These are phyloP conservation scores for Nothobranchius kuhntae DNA, from an alignment of 2,113 vertebrate genomes.

Conservation along the genomic window DNA sequence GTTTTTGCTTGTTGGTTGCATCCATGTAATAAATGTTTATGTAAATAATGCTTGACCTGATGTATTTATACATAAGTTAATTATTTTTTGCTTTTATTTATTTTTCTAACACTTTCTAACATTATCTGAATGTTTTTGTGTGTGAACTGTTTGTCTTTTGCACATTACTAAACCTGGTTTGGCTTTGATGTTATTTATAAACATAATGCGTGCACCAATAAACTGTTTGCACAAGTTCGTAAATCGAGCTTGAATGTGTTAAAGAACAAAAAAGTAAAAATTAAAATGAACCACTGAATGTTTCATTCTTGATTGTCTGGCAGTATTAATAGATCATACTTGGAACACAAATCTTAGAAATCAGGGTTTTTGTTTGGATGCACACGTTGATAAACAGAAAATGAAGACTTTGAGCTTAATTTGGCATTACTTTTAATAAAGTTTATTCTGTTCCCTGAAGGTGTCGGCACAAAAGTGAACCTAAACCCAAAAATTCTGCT, in stretches of 20 bases:
- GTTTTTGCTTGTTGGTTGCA: neutral
- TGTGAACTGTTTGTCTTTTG: neutral
- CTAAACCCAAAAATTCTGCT: neutral
- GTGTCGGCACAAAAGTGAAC: no score
- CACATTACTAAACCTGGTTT: neutral
- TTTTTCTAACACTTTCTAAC: constrained; percentile 26
- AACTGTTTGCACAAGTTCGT: constrained; percentile 1
- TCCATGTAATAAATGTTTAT: neutral
- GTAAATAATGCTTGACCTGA: neutral
- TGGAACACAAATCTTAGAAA: neutral
- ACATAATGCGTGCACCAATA: neutral
- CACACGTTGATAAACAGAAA: neutral
- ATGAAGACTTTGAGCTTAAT: neutral
- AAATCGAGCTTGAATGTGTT: neutral
- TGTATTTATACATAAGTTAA: constrained; percentile 15
- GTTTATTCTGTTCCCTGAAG: no score
- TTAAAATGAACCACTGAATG: neutral
- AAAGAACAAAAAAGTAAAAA: neutral
- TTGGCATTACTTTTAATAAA: no score
- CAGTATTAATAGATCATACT: no score
- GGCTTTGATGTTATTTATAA: neutral
- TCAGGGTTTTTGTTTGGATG: neutral
- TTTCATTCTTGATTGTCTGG: neutral
- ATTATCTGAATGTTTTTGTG: constrained; percentile 9
- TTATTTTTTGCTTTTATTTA: constrained; percentile 29